Evolutionary conservation across 2,113 vertebrate genomes (phyloP), one percentile per base, ranked within the genome.

Genomic region (Motacilla tschutschensis): DNA sequence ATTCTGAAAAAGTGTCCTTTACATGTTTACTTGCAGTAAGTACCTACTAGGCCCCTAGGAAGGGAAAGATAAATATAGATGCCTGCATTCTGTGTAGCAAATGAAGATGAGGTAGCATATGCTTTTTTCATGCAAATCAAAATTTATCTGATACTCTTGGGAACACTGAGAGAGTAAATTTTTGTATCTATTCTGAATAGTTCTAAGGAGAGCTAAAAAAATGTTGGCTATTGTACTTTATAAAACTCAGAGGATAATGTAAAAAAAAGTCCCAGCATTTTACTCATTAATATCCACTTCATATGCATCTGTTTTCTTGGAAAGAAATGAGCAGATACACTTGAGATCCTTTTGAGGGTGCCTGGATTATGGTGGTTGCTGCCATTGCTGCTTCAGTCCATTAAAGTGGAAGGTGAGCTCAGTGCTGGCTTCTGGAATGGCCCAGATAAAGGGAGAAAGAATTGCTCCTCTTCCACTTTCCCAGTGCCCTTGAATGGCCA

Each of bases 331-430:
- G 44, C 7, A 63, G 24, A 20, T 5, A 14, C 5, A 53, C 1
- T 14, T 33, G 25, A 69, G 3, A 41, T 4, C 1, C 16, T 62
- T 55, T 7, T 70, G 26, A 83, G 1, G 3, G 8, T 55, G 9
- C 29, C 25, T 59, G 9, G 1, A 5, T 48, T 83, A 65, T 63
- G 16, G 3, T 5, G 11, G 4, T 67, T 5, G 0, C 4, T 67
- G 7, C 10, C 8, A 2, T 26, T 20, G 8, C 12, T 47, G 17
- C 8, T 8, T 70, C 12, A 3, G 0, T 31, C 18, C 18, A 8
- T 46, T 64, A 33, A 62, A 26, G 10, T 0, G 1, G 8, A 72
- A 67, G 26, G 20, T 29, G 26, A 65, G 24, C 29, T 72, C 11
- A 38, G 4, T 5, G 0, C 6, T 71, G 18, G 3, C 9, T 71